Evolutionary conservation across 2,888 invertebrate genomes (phyloP).

Genomic region (Seira ritae): DNA sequence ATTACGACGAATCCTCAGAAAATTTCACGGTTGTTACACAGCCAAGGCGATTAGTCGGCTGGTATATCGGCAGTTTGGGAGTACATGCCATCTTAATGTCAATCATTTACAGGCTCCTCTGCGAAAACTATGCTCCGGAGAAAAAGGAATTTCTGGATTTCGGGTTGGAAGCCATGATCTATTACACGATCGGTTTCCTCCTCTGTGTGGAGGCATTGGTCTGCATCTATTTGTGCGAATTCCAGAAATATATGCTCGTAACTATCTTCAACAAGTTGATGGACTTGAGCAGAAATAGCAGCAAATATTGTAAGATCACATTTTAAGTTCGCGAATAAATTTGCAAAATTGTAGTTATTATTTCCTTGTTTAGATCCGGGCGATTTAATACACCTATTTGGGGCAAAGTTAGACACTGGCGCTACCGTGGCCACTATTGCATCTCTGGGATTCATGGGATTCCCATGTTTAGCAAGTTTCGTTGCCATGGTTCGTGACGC

Average conservation of each 20-base stretch:
- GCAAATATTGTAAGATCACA: conserved; percentile 1
- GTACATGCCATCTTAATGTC: not conserved
- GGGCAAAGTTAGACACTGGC: conserved; percentile 12
- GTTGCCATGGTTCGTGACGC: not conserved
- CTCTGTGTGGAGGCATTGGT: not conserved
- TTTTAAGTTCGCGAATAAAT: not conserved
- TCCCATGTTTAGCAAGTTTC: not conserved
- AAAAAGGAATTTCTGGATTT: not conserved
- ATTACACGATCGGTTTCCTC: not conserved
- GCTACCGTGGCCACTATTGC: not conserved
- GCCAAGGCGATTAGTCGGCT: not conserved
- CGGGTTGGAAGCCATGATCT: conserved; percentile 11
- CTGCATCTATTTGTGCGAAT: not conserved
- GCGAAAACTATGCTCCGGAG: not conserved
- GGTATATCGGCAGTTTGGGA: not conserved
- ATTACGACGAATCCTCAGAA: not conserved
- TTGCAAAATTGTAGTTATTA: not conserved
- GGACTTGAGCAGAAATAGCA: not conserved
- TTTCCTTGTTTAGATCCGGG: not conserved
- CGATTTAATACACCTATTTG: not conserved
- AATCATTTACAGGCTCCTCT: not conserved
- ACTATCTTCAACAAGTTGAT: conserved; percentile 5
- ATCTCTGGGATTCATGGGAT: conserved; percentile 12
- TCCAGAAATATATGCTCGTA: not conserved
- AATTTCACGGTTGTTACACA: not conserved